Evolutionary conservation across 1,140 invertebrate genomes (phyloP), one percentile per base, ranked within the genome.

Genomic region (Danaus melanippus): DNA sequence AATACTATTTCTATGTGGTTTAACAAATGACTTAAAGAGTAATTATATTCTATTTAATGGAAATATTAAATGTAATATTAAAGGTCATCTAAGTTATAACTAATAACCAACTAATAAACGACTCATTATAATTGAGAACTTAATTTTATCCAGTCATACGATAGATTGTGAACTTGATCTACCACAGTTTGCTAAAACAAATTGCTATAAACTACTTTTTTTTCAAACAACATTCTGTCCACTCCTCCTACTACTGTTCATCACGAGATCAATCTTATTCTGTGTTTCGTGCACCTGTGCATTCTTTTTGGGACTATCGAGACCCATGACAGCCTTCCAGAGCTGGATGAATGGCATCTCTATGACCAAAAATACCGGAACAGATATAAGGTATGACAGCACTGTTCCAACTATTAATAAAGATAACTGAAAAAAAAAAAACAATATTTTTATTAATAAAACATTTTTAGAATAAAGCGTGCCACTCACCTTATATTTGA

Each of bases 261-360:
- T 51, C 15, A 51, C 41, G 10, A 42, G n/a, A 17, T n/a, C 42
- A 17, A 55, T 10, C 49, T 53, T 58, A 9, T n/a, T 41, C 7
- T 21, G 50, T 17, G 10, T 11, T 17, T 42, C 1, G 5, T 42
- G 40, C 10, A 42, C 39, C 5, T 50, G 17, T 10, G 17, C n/a
- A 9, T 41, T 39, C 3, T n/a, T 8, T 0, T 55, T 49, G 12
- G 9, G 12, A 2, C 45, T 42, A 10, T 54, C 58, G 0, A 45
- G 12, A 6, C 64, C 66, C 5, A 62, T 54, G 11, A 69, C 12
- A 0, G 71, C 73, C 51, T 71, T 79, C 73, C 69, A 82, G 12
- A 82, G 60, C 50, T 82, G 72, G 0, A 78, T 64, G 6, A 66
- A 59, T 0, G 81, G 81, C 44, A 80, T 53, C 57, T 84, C 81